Evolutionary conservation across 1,140 invertebrate species (phyloP).

Genomic region (Megalopta genalis): DNA sequence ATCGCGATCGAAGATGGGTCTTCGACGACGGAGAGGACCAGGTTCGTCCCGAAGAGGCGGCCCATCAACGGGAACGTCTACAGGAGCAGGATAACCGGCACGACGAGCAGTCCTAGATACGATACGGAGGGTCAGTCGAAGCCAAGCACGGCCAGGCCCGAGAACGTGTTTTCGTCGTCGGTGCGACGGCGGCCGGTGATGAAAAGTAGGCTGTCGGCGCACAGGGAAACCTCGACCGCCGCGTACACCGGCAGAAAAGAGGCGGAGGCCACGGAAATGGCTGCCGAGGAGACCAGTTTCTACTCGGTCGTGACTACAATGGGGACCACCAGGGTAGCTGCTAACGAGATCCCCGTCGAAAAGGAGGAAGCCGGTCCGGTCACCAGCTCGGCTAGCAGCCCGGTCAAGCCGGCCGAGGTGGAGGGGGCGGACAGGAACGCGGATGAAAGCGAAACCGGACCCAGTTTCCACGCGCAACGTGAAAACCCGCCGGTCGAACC

Average conservation of each 20-base stretch:
- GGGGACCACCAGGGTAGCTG: conserved; percentile 10
- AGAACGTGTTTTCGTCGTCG: conserved; percentile 70
- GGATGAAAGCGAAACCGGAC: background rate
- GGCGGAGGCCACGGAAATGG: conserved; percentile 64
- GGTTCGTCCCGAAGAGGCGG: conserved; percentile 73
- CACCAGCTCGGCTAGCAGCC: background rate
- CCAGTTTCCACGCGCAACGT: background rate
- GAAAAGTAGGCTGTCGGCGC: conserved; percentile 43
- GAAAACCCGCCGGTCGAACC: background rate
- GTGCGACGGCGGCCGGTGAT: conserved; percentile 65
- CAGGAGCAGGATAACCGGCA: conserved; percentile 66
- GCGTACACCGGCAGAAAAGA: conserved; percentile 41
- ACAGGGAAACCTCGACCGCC: conserved; percentile 11
- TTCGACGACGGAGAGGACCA: conserved; percentile 64
- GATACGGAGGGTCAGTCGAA: conserved; percentile 12
- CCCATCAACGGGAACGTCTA: conserved; percentile 67
- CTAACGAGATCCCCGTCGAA: conserved; percentile 45
- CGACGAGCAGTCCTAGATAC: conserved; percentile 21
- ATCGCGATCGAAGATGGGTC: background rate
- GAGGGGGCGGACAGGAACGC: background rate
- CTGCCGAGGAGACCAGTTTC: conserved; percentile 73
- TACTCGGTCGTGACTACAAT: conserved; percentile 54
- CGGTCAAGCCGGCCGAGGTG: background rate
- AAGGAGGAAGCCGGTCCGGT: conserved; percentile 8
- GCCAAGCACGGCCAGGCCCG: conserved; percentile 60